Conservation (phyloP, 2,888 invertebrate genomes). For the Neuroscelio doddi region DNA sequence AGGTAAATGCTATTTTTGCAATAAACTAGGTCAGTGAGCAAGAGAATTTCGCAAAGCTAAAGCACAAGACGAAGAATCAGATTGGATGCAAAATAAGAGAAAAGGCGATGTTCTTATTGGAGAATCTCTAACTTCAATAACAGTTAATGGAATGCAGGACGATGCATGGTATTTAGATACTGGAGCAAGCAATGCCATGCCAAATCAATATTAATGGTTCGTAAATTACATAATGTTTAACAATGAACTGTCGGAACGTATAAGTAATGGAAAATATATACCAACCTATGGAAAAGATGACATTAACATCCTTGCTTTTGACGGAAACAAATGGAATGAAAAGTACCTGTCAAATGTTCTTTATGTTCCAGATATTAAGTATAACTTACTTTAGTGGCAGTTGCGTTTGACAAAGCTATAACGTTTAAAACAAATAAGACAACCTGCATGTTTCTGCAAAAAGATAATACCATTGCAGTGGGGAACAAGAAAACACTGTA, state of each 20-base stretch:
- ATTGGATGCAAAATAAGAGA: constrained; percentile 3
- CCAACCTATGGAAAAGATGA: constrained; percentile 37
- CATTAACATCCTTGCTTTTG: constrained; percentile 42
- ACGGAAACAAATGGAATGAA: constrained; percentile 34
- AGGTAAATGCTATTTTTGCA: constrained; percentile 35
- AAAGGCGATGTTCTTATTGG: constrained; percentile 32
- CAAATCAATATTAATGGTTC: constrained; percentile 43
- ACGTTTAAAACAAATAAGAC: constrained; percentile 26
- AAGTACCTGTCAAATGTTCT: constrained; percentile 31
- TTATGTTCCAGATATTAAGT: constrained; percentile 18
- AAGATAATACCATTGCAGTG: constrained; percentile 14
- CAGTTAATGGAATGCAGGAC: neutral
- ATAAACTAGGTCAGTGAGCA: constrained; percentile 44
- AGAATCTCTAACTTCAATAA: constrained; percentile 18
- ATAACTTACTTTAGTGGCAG: constrained; percentile 27
- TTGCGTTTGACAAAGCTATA: constrained; percentile 37
- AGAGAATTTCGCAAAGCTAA: constrained; percentile 30
- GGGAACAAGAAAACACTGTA: constrained; percentile 8
- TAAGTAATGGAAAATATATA: constrained; percentile 36
- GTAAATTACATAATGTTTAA: constrained; percentile 23
- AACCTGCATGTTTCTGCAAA: constrained; percentile 22
- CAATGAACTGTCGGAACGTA: constrained; percentile 13
- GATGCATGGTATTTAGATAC: constrained; percentile 45
- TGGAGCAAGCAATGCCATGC: constrained; percentile 49
- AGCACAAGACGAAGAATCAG: constrained; percentile 5